Conservation (phyloP, 1,140 invertebrate genomes). For the Bradynema listronoti region DNA sequence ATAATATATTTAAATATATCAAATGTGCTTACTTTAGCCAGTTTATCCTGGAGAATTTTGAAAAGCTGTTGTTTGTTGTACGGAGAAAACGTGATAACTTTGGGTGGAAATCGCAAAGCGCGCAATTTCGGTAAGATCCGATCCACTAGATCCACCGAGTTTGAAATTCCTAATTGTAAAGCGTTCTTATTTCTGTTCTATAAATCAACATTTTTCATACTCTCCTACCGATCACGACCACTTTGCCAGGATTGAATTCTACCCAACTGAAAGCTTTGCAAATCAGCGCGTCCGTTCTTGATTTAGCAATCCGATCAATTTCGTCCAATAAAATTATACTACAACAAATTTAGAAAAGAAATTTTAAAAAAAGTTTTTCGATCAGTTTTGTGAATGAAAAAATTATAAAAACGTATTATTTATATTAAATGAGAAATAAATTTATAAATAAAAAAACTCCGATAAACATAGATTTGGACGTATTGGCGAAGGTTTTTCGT, state of each 20-base stretch:
- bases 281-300: slow-evolving; percentile 73
- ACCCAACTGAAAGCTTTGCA: slow-evolving; percentile 93
- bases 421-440: no score
- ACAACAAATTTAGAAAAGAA: no score
- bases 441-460: no score
- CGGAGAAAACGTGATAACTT: slow-evolving; percentile 79
- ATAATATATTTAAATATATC: neutral
- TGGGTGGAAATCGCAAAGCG: slow-evolving; percentile 57
- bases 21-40: slow-evolving; percentile 61
- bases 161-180: slow-evolving; percentile 68
- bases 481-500: no score
- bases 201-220: slow-evolving; percentile 16
- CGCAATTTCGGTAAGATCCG: slow-evolving; percentile 78
- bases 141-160: slow-evolving; percentile 86
- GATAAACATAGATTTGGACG: no score
- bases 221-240: slow-evolving; percentile 72
- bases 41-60: slow-evolving; percentile 72
- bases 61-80: slow-evolving; percentile 84
- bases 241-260: slow-evolving; percentile 65
- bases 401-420: no score
- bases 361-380: no score
- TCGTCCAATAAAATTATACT: slow-evolving; percentile 84
- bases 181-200: neutral
- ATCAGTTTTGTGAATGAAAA: no score
- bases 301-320: slow-evolving; percentile 86